A percentile compares a stretch with the other conserved stretches of the same genome.
These are phyloP conservation scores for Drosophila pseudotalamancana DNA, from an alignment of 2,888 invertebrate species.

Conservation along the genomic window DNA sequence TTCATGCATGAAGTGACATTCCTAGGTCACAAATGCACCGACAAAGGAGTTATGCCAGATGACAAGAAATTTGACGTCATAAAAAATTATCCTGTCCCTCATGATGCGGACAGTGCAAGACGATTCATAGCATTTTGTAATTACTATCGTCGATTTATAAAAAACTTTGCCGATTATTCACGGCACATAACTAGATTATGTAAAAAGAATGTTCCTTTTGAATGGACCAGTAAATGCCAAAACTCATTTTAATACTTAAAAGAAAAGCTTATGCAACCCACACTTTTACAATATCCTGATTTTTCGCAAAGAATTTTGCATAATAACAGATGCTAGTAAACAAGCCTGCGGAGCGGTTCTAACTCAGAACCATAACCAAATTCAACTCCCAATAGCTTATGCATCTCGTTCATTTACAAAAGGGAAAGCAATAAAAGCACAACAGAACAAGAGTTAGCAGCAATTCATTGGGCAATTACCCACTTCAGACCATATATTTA, in stretches of 20 bases:
- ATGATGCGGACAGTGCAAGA: no score
- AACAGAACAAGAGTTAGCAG: slow-evolving; percentile 2
- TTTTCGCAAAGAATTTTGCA: neutral
- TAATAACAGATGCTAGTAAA: neutral
- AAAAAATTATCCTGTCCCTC: no score
- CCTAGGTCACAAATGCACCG: neutral
- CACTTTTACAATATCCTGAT: no score
- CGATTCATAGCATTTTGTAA: no score
- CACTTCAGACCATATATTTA: slow-evolving; percentile 9
- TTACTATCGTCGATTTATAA: no score
- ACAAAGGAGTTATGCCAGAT: neutral
- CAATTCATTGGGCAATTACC: slow-evolving; percentile 3
- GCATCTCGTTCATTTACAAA: neutral
- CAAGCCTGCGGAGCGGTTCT: neutral
- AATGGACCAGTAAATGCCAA: neutral
- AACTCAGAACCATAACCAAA: neutral
- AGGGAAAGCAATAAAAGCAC: neutral
- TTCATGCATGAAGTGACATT: no score
- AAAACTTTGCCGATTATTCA: neutral
- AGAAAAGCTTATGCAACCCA: neutral
- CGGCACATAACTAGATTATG: slow-evolving; percentile 1
- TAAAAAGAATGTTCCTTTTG: slow-evolving; percentile 1
- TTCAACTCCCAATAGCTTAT: neutral
- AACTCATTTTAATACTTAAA: neutral
- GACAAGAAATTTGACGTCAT: no score